A percentile compares a stretch with the other conserved stretches of the same genome.
These are phyloP conservation scores for Rhizoglyphus robini DNA, from an alignment of 1,140 invertebrate genomes.

Conservation along the genomic window DNA sequence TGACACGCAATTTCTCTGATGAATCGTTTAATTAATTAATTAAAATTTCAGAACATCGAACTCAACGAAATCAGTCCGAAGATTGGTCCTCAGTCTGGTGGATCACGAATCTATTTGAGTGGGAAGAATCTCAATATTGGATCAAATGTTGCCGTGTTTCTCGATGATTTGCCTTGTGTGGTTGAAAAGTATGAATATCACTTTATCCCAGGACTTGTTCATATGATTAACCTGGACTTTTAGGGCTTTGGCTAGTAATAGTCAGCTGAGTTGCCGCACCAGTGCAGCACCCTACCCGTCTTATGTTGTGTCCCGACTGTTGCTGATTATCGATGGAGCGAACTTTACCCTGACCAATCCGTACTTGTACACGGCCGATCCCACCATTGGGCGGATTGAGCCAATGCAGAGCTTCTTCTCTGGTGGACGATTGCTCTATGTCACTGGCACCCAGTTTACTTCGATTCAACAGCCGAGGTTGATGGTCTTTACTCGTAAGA, in stretches of 20 bases:
- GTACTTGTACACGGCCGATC: constrained; percentile 79
- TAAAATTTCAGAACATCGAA: constrained; percentile 58
- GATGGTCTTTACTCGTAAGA: constrained; percentile 47
- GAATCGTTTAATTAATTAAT: not conserved
- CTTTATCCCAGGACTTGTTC: not conserved
- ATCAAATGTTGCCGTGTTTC: constrained; percentile 63
- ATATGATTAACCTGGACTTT: no score
- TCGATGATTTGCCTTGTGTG: constrained; percentile 74
- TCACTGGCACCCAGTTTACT: constrained; percentile 78
- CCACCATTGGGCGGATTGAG: constrained; percentile 48
- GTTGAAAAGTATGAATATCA: constrained; percentile 51
- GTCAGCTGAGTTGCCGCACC: constrained; percentile 69
- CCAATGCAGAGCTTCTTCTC: constrained; percentile 42
- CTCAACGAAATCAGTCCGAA: constrained; percentile 64
- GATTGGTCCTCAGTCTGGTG: constrained; percentile 80
- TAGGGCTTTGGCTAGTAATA: constrained; percentile 53
- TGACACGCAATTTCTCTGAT: not conserved
- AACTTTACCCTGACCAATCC: constrained; percentile 53
- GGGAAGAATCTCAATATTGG: constrained; percentile 89
- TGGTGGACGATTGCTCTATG: constrained; percentile 80
- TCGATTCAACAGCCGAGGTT: constrained; percentile 81
- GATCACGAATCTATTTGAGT: constrained; percentile 74
- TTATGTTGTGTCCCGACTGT: constrained; percentile 39
- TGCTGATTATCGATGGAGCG: constrained; percentile 67
- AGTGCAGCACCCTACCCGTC: constrained; percentile 44